Base-by-base conservation (phyloP, 2,888 invertebrate genomes). In the Dicranocentrus wangi region DNA sequence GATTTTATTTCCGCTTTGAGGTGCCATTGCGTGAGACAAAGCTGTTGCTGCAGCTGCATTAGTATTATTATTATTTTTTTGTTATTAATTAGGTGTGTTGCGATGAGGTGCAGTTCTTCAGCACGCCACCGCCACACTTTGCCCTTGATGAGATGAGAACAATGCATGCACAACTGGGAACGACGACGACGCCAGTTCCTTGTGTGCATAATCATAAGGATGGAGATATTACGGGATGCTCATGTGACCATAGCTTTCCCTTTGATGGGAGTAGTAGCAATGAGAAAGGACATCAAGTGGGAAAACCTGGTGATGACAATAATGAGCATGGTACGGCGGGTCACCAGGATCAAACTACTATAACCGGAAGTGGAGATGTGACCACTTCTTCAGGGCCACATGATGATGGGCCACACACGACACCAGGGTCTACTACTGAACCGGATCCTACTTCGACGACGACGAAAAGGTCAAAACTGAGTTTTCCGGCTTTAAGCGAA, bases 11-110 rank as follows among this genome's bases (percentile, higher is more conserved):
- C n/a, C n/a, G n/a, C n/a, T n/a, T n/a, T n/a, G n/a, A 51, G 28
- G 17, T 51, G 1, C 8, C 53, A 58, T 43, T 66, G 28, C 39
- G 58, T 23, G 10, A 19, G n/a, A n/a, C n/a, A n/a, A n/a, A n/a
- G n/a, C n/a, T n/a, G n/a, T n/a, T n/a, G n/a, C n/a, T n/a, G 32
- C 32, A 61, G 32, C 17, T 23, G 25, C n/a, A 47, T 17, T 17
- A 55, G 21, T 27, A 23, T 39, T 2, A 65, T 55, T 21, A 55
- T 69, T 23, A 23, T 23, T 3, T 25, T 25, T 28, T 5, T 43
- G 53, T 47, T 15, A 55, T 53, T 65, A 23, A 15, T 1, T 27
- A 73, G 78, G 55, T 78, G 15, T 78, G 78, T 55, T 78, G 78
- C n/a, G 70, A 73, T 28, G 73, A 73, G 21, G 61, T 28, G 5